phyloP scores from a whole-genome alignment of 2,113 vertebrate species.

The Rissa tridactyla region DNA sequence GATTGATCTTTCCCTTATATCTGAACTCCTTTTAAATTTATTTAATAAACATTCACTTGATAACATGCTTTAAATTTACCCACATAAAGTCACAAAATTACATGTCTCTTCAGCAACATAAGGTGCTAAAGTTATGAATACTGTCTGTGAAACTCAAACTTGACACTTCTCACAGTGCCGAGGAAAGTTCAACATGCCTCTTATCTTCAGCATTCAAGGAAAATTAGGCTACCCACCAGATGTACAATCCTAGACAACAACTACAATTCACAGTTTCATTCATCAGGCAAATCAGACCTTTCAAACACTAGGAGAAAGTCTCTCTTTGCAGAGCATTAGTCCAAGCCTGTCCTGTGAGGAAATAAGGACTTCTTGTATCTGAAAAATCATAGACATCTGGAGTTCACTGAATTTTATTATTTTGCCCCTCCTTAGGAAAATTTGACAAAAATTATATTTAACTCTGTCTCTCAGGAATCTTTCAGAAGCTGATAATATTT shows the following conservation, averaged over 20 bases:
- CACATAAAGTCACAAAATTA: neutral
- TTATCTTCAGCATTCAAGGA: neutral
- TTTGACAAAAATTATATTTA: neutral
- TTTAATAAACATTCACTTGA: neutral
- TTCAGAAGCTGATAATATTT: neutral
- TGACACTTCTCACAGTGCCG: neutral
- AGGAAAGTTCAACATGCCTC: neutral
- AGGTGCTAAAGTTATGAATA: neutral
- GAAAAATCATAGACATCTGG: neutral
- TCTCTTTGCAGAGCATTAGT: neutral
- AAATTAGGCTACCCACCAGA: neutral
- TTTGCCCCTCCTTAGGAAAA: neutral
- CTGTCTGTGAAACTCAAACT: neutral
- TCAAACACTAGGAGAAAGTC: neutral
- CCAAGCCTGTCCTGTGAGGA: neutral
- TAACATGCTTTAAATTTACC: neutral
- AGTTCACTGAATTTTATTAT: neutral
- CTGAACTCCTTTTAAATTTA: neutral
- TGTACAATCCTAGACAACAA: neutral
- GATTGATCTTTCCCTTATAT: neutral
- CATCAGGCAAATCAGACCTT: neutral
- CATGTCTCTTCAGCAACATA: neutral
- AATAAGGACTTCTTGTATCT: neutral
- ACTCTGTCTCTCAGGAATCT: neutral
- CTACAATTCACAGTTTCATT: neutral